Conservation (phyloP, 2,113 vertebrate species). For the Scartelaos histophorus region DNA sequence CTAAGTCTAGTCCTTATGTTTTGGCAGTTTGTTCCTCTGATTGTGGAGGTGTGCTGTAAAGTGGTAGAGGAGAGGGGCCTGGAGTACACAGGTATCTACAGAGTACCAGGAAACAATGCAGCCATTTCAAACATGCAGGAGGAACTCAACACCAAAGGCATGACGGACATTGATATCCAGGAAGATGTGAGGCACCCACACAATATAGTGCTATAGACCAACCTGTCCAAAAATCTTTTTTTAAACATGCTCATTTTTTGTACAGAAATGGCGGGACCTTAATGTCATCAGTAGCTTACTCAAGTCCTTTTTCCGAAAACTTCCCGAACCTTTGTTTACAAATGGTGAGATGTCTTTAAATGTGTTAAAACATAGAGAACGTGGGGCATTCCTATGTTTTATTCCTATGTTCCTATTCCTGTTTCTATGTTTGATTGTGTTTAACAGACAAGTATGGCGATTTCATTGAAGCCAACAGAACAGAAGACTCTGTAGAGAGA, state of each 20-base stretch:
- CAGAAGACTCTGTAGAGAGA: constrained; percentile 90
- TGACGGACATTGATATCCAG: constrained; percentile 89
- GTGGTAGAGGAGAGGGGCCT: constrained; percentile 96
- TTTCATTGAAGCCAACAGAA: constrained; percentile 96
- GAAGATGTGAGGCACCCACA: constrained; percentile 76
- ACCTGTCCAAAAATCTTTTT: neutral
- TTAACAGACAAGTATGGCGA: constrained; percentile 90
- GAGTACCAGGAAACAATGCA: constrained; percentile 96
- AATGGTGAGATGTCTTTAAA: constrained; percentile 81
- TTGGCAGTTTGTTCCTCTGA: constrained; percentile 91
- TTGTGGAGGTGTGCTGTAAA: constrained; percentile 97
- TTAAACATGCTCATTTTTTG: constrained; percentile 1
- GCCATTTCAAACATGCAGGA: constrained; percentile 98
- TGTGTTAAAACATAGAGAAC: neutral
- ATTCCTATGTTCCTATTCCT: no score
- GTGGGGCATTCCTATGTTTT: no score
- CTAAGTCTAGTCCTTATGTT: constrained; percentile 16
- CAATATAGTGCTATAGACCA: constrained; percentile 8
- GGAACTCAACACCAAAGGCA: constrained; percentile 93
- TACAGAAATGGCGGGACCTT: constrained; percentile 97
- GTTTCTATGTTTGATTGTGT: constrained; percentile 27
- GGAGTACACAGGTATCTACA: constrained; percentile 97
- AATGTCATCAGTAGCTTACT: constrained; percentile 98
- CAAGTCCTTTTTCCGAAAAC: constrained; percentile 98
- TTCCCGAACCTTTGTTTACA: constrained; percentile 97